phyloP scores from a whole-genome alignment of 2,113 vertebrate species.

The Morone saxatilis region DNA sequence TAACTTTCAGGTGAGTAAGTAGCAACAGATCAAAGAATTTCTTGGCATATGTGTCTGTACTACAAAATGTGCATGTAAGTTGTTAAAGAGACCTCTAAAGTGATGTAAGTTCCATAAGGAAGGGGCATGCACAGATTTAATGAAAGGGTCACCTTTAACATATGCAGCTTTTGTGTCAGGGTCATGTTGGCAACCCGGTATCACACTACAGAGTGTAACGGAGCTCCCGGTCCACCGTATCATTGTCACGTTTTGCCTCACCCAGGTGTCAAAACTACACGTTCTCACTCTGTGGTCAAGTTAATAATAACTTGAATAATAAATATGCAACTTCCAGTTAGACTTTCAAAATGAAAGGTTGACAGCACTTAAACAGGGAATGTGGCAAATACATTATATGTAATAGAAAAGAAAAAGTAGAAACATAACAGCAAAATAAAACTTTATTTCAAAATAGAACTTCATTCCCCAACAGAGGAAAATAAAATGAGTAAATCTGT shows the following conservation, averaged over 20 bases:
- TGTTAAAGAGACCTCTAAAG: neutral
- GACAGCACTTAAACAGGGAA: neutral
- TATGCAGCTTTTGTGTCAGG: too few relatives aligned
- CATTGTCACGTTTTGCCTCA: too few relatives aligned
- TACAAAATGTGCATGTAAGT: neutral
- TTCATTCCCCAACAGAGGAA: neutral
- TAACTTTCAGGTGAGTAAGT: too few relatives aligned
- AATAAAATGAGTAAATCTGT: neutral
- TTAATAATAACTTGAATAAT: too few relatives aligned
- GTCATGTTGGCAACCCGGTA: too few relatives aligned
- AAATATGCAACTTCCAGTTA: too few relatives aligned
- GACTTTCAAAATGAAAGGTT: neutral
- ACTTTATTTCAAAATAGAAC: constrained; percentile 41
- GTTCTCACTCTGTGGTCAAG: too few relatives aligned
- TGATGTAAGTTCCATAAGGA: neutral
- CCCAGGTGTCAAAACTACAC: too few relatives aligned
- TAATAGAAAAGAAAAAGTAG: neutral
- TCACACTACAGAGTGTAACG: too few relatives aligned
- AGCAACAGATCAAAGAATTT: neutral
- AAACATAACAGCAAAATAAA: constrained; percentile 27
- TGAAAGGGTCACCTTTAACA: neutral
- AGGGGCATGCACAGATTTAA: neutral
- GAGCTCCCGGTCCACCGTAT: too few relatives aligned
- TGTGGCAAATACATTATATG: neutral
- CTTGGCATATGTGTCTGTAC: neutral